These are phyloP conservation scores for Stenotaenia linearis DNA, from an alignment of 2,888 invertebrate species.

Conservation along the genomic window DNA sequence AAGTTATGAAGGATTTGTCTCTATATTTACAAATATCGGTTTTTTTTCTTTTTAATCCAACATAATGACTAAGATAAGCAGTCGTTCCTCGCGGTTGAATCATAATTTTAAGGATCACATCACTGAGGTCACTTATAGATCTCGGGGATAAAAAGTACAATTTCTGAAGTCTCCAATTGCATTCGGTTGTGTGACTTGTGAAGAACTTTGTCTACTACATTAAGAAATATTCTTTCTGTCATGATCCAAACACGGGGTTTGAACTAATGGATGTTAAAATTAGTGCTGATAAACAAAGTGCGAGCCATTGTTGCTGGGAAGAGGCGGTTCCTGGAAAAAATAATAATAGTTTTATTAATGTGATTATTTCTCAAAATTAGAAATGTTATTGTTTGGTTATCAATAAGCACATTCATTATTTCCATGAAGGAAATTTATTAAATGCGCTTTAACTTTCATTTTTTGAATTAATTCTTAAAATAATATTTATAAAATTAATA, in stretches of 20 bases:
- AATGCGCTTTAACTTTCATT: no score
- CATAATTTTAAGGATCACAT: not conserved
- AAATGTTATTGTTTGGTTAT: no score
- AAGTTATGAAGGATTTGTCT: not conserved
- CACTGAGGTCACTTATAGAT: not conserved
- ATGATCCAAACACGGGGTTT: not conserved
- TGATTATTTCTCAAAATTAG: no score
- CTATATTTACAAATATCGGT: not conserved
- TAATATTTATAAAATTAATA: no score
- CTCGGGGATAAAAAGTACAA: not conserved
- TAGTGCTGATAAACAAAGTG: not conserved
- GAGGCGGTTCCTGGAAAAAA: not conserved
- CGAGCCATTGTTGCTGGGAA: not conserved
- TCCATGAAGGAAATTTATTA: no score
- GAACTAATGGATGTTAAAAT: not conserved
- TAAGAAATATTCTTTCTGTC: not conserved
- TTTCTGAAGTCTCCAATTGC: not conserved
- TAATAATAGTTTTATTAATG: no score
- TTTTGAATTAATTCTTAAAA: no score
- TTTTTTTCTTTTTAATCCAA: not conserved
- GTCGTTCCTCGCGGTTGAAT: not conserved
- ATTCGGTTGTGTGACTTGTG: not conserved
- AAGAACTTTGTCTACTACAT: not conserved
- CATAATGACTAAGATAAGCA: not conserved
- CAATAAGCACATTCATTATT: no score